Conservation (phyloP, 2,113 vertebrate genomes). For the Forbesichthys papilliferus region DNA sequence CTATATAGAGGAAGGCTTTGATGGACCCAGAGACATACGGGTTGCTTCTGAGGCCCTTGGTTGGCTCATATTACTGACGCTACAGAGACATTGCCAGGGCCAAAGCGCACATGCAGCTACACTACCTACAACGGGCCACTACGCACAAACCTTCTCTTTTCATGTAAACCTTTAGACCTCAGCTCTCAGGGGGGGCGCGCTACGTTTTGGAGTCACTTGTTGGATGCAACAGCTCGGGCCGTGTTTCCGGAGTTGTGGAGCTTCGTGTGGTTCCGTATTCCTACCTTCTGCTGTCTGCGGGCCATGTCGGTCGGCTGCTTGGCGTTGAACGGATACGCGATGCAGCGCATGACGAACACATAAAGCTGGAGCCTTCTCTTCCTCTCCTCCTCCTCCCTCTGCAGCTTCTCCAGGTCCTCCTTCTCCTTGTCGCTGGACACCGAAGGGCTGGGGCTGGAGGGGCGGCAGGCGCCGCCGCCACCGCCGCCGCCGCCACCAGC, state of each 20-base stretch:
- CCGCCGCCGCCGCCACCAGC: slow-evolving; percentile 72
- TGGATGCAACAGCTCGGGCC: slow-evolving; percentile 62
- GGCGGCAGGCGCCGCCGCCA: slow-evolving; percentile 63
- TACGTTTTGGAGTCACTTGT: not conserved
- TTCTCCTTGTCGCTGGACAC: slow-evolving; percentile 94
- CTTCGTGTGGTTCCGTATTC: not conserved
- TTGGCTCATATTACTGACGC: too few species aligned
- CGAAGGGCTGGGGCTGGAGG: slow-evolving; percentile 85
- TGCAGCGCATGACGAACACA: slow-evolving; percentile 97
- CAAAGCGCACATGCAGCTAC: too few species aligned
- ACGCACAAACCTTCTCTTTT: too few species aligned
- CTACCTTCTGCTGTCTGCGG: slow-evolving; percentile 96
- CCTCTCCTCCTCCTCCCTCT: slow-evolving; percentile 92
- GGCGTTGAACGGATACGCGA: slow-evolving; percentile 97
- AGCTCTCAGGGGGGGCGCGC: too few species aligned
- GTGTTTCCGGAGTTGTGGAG: not conserved
- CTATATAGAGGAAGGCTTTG: too few species aligned
- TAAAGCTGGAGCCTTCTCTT: slow-evolving; percentile 96
- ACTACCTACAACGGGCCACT: too few species aligned
- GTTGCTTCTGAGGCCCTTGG: too few species aligned
- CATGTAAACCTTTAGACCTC: too few species aligned
- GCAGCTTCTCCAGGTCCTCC: slow-evolving; percentile 93
- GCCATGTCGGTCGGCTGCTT: slow-evolving; percentile 99
- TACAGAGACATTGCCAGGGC: too few species aligned
- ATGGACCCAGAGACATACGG: too few species aligned